phyloP scores from a whole-genome alignment of 1,140 invertebrate species.

The Brachionus calyciflorus region DNA sequence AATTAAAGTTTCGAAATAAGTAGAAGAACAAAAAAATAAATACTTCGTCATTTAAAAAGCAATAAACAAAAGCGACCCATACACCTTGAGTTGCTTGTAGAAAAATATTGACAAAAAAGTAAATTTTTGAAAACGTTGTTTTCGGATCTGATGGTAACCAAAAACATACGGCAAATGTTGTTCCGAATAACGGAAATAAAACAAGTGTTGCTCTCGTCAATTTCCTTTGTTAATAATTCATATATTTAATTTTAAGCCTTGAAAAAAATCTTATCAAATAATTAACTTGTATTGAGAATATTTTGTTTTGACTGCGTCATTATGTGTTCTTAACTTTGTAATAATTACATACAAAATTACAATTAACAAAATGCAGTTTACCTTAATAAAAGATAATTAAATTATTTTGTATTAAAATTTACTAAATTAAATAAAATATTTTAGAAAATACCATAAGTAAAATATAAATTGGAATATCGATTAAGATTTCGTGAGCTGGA shows the following conservation, averaged over 20 bases:
- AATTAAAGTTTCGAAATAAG: neutral
- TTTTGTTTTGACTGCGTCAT: constrained; percentile 44
- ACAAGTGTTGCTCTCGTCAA: constrained; percentile 64
- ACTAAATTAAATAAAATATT: neutral
- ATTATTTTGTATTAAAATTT: neutral
- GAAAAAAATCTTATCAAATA: too few relatives aligned
- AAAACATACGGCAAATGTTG: constrained; percentile 64
- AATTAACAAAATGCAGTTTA: constrained; percentile 34
- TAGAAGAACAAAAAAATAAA: too few relatives aligned
- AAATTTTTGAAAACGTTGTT: neutral
- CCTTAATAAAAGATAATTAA: neutral
- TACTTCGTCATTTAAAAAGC: constrained; percentile 64
- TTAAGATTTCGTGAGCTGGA: constrained; percentile 27
- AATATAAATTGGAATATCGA: constrained; percentile 41
- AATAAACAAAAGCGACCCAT: constrained; percentile 63
- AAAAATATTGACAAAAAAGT: constrained; percentile 40
- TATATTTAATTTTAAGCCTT: neutral
- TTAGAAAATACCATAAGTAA: constrained; percentile 16
- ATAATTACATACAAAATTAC: constrained; percentile 43
- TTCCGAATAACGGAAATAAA: constrained; percentile 64
- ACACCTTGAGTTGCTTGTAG: constrained; percentile 59
- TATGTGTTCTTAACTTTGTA: constrained; percentile 26
- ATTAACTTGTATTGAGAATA: constrained; percentile 40
- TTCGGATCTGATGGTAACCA: constrained; percentile 48
- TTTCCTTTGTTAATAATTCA: constrained; percentile 56